Percentiles rank a stretch among this genome's conserved stretches.
Conservation (phyloP, 2,888 invertebrate species). For the Maniola hyperantus region DNA sequence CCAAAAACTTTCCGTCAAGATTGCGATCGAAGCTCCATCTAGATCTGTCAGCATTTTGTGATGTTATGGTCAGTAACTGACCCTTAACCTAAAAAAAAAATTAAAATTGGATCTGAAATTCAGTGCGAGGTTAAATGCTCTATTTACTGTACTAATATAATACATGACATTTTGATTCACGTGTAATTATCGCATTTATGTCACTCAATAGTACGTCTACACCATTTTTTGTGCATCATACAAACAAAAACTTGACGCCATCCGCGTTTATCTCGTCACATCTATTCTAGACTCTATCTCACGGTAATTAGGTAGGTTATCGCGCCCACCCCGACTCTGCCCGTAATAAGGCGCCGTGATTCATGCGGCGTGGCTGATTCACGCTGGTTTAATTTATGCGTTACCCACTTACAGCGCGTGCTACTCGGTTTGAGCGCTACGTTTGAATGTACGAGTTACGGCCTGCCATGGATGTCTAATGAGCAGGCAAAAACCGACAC, state of each 20-base stretch:
- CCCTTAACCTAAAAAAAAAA: no score
- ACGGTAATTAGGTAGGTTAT: slow-evolving; percentile 19
- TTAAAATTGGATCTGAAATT: no score
- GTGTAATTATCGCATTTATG: neutral
- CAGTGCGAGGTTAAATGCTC: no score
- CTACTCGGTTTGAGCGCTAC: slow-evolving; percentile 14
- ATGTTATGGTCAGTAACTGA: no score
- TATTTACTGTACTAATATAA: no score
- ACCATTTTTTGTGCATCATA: slow-evolving; percentile 8
- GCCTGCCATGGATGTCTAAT: neutral
- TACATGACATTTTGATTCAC: neutral
- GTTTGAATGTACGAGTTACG: neutral
- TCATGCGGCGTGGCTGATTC: slow-evolving; percentile 42
- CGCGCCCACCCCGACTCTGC: slow-evolving; percentile 21
- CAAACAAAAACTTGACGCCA: slow-evolving; percentile 21
- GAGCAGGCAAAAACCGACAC: neutral
- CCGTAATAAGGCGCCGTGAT: slow-evolving; percentile 38
- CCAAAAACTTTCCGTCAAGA: no score
- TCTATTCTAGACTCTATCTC: slow-evolving; percentile 20
- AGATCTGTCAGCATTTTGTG: no score
- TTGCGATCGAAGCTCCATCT: no score
- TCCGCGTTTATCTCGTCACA: slow-evolving; percentile 4
- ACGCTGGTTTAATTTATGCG: slow-evolving; percentile 39
- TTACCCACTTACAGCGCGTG: slow-evolving; percentile 37
- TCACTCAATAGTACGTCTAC: neutral